These are phyloP conservation scores for Pterobdella sp. DNA, from an alignment of 2,888 invertebrate species.

Conservation along the genomic window DNA sequence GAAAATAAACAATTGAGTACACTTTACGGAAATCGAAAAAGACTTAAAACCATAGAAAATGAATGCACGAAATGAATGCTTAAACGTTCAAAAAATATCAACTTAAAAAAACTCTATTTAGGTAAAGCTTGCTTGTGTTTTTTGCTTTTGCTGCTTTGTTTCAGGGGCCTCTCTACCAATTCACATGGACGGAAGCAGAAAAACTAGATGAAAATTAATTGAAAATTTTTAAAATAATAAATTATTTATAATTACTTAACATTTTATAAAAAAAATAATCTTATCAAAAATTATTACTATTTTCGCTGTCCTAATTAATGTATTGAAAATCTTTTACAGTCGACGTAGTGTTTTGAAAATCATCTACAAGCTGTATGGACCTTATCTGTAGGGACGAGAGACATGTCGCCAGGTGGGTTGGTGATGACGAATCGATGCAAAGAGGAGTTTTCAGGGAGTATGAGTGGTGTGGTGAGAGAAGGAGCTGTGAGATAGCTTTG, in stretches of 20 bases:
- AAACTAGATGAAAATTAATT: slow-evolving; percentile 10
- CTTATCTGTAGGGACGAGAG: slow-evolving; percentile 92
- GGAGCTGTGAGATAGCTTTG: slow-evolving; percentile 30
- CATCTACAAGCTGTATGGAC: slow-evolving; percentile 55
- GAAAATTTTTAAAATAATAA: too few species aligned
- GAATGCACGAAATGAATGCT: too few species aligned
- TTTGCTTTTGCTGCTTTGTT: neutral
- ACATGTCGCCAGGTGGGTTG: slow-evolving; percentile 97
- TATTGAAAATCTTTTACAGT: too few species aligned
- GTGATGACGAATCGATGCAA: slow-evolving; percentile 97
- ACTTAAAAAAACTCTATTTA: neutral
- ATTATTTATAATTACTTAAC: too few species aligned
- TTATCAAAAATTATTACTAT: too few species aligned
- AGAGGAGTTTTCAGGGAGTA: slow-evolving; percentile 41
- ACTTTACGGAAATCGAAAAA: too few species aligned
- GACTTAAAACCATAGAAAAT: too few species aligned
- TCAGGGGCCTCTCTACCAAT: slow-evolving; percentile 12
- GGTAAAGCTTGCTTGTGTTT: neutral
- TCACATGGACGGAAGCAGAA: slow-evolving; percentile 28
- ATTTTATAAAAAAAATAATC: too few species aligned
- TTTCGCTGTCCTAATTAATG: too few species aligned
- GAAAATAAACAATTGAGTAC: too few species aligned
- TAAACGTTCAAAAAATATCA: neutral
- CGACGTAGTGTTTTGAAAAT: too few species aligned
- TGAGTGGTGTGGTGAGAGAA: neutral